These are phyloP conservation scores for Kobus ellipsiprymnus DNA, from an alignment of 2,113 vertebrate genomes.

Conservation along the genomic window DNA sequence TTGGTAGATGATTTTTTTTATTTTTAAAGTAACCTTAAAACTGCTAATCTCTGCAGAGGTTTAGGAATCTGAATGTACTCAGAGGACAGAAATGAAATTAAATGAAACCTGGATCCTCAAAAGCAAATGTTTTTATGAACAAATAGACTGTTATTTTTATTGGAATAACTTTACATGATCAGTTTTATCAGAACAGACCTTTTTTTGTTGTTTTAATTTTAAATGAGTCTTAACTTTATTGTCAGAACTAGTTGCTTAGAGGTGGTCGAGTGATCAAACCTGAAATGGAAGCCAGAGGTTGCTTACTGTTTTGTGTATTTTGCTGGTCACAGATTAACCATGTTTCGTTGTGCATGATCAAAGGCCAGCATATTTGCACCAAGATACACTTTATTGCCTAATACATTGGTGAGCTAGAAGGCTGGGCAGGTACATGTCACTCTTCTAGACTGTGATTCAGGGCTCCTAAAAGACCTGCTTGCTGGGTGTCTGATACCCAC, in stretches of 20 bases:
- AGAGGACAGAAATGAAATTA: not conserved
- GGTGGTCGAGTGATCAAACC: conserved; percentile 71
- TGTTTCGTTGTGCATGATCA: conserved; percentile 55
- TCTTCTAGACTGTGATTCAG: not conserved
- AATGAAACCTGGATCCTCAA: conserved; percentile 24
- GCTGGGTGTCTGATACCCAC: not conserved
- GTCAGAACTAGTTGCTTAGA: conserved; percentile 71
- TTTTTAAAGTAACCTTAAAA: conserved; percentile 11
- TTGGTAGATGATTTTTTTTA: not conserved
- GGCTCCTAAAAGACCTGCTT: not conserved
- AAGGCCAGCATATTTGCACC: conserved; percentile 49
- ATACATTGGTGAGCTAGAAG: not conserved
- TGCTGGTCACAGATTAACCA: conserved; percentile 73
- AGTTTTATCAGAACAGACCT: conserved; percentile 49
- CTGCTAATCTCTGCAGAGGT: not conserved
- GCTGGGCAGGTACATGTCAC: not conserved
- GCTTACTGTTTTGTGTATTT: conserved; percentile 68
- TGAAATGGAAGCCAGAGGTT: conserved; percentile 71
- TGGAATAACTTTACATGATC: conserved; percentile 65
- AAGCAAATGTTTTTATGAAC: conserved; percentile 42
- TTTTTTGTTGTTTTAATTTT: conserved; percentile 50
- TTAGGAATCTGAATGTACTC: not conserved
- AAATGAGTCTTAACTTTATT: conserved; percentile 73
- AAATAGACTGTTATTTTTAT: conserved; percentile 67
- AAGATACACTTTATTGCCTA: conserved; percentile 47